phyloP scores from a whole-genome alignment of 2,888 invertebrate species.

The Agrotis exclamationis region DNA sequence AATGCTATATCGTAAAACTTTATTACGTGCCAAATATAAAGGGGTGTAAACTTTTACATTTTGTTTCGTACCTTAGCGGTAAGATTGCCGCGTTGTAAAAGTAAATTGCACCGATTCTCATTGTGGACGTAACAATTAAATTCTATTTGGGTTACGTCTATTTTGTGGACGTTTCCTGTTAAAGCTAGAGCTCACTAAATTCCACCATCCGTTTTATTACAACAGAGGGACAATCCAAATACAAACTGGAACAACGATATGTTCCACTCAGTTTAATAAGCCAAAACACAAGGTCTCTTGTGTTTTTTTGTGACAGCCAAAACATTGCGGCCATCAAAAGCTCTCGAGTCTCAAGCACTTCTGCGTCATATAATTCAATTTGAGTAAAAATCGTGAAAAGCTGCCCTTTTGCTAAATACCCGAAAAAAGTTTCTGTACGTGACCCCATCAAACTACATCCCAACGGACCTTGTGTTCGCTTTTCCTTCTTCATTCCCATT shows the following conservation, averaged over 20 bases:
- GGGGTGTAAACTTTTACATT: slow-evolving; percentile 87
- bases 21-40: slow-evolving; percentile 89
- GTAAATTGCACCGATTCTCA: slow-evolving; percentile 67
- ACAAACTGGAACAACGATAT: not conserved
- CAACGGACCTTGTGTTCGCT: slow-evolving; percentile 69
- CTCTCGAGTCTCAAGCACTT: slow-evolving; percentile 62
- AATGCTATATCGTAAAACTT: slow-evolving; percentile 89
- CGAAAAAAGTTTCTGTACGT: slow-evolving; percentile 85
- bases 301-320: slow-evolving; percentile 51
- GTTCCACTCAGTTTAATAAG: slow-evolving; percentile 16
- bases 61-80: slow-evolving; percentile 75
- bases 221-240: slow-evolving; percentile 5
- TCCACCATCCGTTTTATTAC: not conserved
- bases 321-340: slow-evolving; percentile 41
- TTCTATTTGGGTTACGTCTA: slow-evolving; percentile 48
- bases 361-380: slow-evolving; percentile 74
- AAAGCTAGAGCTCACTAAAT: slow-evolving; percentile 14
- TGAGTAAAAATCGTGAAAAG: slow-evolving; percentile 75
- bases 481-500: slow-evolving; percentile 76
- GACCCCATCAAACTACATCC: slow-evolving; percentile 83
- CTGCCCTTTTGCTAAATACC: slow-evolving; percentile 84
- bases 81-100: slow-evolving; percentile 81
- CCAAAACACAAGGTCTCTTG: slow-evolving; percentile 1
- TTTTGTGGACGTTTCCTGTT: slow-evolving; percentile 24
- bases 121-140: slow-evolving; percentile 57